phyloP scores from a whole-genome alignment of 2,113 vertebrate species.

The Leucopternis melanops region DNA sequence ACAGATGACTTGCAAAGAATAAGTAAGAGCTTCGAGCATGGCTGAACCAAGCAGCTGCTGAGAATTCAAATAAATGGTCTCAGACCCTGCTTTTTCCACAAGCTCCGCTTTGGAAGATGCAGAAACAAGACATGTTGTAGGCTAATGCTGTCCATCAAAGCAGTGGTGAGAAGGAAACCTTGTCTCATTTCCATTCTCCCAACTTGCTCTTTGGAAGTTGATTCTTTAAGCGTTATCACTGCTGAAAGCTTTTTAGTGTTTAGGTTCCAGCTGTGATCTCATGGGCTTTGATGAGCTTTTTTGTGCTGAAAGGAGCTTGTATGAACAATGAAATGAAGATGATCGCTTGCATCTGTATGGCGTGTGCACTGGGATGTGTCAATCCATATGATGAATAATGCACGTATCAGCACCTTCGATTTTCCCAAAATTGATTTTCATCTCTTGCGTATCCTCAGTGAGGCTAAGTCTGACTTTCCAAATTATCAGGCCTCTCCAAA shows the following conservation, averaged over 20 bases:
- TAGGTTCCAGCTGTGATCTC: background rate
- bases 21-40: background rate
- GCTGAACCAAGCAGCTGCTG: background rate
- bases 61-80: background rate
- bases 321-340: background rate
- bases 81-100: background rate
- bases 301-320: background rate
- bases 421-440: background rate
- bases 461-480: background rate
- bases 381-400: background rate
- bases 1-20: slow-evolving; percentile 45
- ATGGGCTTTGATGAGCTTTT: background rate
- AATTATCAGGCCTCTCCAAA: background rate
- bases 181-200: background rate
- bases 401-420: background rate
- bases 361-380: background rate
- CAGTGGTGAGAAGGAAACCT: background rate
- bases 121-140: background rate
- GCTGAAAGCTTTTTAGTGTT: background rate
- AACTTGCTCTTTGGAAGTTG: background rate
- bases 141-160: background rate
- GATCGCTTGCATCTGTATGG: background rate
- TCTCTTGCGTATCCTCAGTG: background rate
- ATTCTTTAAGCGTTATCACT: background rate
- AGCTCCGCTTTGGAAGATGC: background rate